phyloP scores from a whole-genome alignment of 2,888 invertebrate species.

The Molanna angustata region DNA sequence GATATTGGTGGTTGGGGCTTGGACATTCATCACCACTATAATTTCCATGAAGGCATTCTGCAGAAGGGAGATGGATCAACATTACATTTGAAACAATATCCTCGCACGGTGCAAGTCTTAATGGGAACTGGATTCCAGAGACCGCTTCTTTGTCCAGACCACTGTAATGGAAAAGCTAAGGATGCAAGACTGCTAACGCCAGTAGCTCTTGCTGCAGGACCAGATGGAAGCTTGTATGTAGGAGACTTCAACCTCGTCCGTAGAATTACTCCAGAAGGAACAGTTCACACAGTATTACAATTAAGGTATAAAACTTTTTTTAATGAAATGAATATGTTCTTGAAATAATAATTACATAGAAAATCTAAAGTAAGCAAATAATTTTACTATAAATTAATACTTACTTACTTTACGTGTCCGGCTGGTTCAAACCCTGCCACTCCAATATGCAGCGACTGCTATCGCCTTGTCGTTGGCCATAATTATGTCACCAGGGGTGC shows the following conservation, averaged over 20 bases:
- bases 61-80: slow-evolving; percentile 98
- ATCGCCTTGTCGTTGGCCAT: too few relatives aligned
- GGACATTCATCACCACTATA: slow-evolving; percentile 97
- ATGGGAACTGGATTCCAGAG: slow-evolving; percentile 92
- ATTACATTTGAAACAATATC: slow-evolving; percentile 89
- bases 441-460: too few relatives aligned
- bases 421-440: too few relatives aligned
- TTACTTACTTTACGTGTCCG: too few relatives aligned
- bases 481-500: too few relatives aligned
- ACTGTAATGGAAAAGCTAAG: slow-evolving; percentile 81
- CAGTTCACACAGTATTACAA: slow-evolving; percentile 84
- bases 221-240: slow-evolving; percentile 95
- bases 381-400: too few relatives aligned
- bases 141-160: slow-evolving; percentile 79
- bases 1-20: slow-evolving; percentile 98
- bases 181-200: slow-evolving; percentile 88
- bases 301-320: slow-evolving; percentile 60
- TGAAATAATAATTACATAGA: too few relatives aligned
- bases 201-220: slow-evolving; percentile 89
- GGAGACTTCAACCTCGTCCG: slow-evolving; percentile 96
- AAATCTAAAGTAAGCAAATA: too few relatives aligned
- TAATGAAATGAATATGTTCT: too few relatives aligned
- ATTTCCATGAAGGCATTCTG: slow-evolving; percentile 96
- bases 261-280: slow-evolving; percentile 84
- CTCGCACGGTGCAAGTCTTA: slow-evolving; percentile 84